Percentiles rank a stretch among this genome's conserved stretches.
These are phyloP conservation scores for Canis aureus DNA, from an alignment of 2,113 vertebrate genomes.

Conservation along the genomic window DNA sequence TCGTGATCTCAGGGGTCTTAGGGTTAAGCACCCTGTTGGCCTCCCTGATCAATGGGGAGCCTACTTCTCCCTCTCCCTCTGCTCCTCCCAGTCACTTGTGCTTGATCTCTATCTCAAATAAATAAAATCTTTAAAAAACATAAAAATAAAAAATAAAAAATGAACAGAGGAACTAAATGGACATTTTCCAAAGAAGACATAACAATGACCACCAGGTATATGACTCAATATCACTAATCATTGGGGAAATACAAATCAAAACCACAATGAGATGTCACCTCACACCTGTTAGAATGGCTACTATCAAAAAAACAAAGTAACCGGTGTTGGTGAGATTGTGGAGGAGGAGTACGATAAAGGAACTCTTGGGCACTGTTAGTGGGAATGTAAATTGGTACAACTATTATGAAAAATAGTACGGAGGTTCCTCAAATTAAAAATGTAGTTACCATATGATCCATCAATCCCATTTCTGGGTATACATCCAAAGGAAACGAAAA, in stretches of 20 bases:
- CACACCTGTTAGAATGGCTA: background rate
- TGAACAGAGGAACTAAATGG: background rate
- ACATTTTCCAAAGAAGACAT: background rate
- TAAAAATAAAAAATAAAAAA: background rate
- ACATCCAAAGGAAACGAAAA: background rate
- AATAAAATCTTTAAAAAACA: too few relatives aligned
- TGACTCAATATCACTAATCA: background rate
- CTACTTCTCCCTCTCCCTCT: too few relatives aligned
- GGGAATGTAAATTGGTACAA: background rate
- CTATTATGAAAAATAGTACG: background rate
- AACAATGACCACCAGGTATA: background rate
- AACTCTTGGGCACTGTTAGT: background rate
- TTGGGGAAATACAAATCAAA: background rate
- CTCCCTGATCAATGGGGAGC: too few relatives aligned
- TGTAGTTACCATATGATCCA: background rate
- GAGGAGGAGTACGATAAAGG: background rate
- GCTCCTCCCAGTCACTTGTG: too few relatives aligned
- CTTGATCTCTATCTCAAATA: too few relatives aligned
- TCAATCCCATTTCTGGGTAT: background rate
- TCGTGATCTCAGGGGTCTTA: too few relatives aligned
- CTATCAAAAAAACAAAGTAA: background rate
- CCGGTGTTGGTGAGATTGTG: background rate
- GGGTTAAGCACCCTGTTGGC: too few relatives aligned
- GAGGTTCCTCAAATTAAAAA: background rate
- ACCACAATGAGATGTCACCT: background rate